phyloP scores from a whole-genome alignment of 2,888 invertebrate genomes.

The Lepidochrysops patricia region DNA sequence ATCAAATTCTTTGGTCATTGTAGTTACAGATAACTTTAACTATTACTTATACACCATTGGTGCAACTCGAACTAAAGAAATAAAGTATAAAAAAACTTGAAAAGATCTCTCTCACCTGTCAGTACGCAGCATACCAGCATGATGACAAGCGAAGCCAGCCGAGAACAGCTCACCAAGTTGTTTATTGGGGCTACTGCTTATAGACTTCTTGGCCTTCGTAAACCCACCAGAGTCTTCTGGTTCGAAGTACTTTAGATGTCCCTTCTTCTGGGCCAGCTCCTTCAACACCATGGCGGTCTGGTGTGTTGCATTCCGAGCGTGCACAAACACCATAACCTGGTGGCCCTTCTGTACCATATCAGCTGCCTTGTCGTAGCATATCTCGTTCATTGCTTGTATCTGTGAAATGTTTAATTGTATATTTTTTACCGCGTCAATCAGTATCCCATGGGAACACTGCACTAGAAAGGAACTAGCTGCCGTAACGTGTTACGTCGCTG shows the following conservation, averaged over 20 bases:
- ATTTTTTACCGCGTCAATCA: too few relatives aligned
- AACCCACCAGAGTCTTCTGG: conserved; percentile 77
- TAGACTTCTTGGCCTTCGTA: conserved; percentile 80
- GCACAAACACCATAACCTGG: conserved; percentile 99
- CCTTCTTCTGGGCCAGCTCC: conserved; percentile 85
- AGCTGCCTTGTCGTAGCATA: conserved; percentile 93
- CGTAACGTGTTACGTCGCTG: too few relatives aligned
- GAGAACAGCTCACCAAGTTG: conserved; percentile 88
- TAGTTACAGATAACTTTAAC: too few relatives aligned
- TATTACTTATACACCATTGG: too few relatives aligned
- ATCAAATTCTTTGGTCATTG: too few relatives aligned
- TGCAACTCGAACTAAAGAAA: too few relatives aligned
- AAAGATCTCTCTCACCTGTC: too few relatives aligned
- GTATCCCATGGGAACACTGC: too few relatives aligned
- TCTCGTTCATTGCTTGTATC: conserved; percentile 88
- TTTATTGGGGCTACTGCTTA: conserved; percentile 84
- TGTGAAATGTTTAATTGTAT: conserved; percentile 41
- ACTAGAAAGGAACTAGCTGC: too few relatives aligned
- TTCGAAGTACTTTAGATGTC: conserved; percentile 80
- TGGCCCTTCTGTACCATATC: conserved; percentile 92
- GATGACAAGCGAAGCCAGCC: conserved; percentile 94
- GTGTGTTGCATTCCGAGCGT: conserved; percentile 96
- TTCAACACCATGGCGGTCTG: conserved; percentile 89
- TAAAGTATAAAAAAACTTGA: too few relatives aligned
- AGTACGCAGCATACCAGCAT: conserved; percentile 93